Evolutionary conservation across 2,797 vertebrate genomes (phyloP), one percentile per base, ranked within the genome.

Genomic region (Petrocephalus schoutedeni): DNA sequence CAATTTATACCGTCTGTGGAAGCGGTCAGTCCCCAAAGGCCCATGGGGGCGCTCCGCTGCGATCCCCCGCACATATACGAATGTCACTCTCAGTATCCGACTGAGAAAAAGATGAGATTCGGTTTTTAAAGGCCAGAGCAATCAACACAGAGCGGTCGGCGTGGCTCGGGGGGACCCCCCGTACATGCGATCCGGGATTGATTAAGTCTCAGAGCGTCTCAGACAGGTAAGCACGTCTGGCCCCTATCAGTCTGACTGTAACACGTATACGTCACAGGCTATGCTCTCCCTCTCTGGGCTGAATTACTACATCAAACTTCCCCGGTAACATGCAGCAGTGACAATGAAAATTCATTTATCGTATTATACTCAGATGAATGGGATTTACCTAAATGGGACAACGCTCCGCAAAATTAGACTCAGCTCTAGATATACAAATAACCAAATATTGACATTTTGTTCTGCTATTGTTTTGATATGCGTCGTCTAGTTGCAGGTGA

Each of bases 161-260:
- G 41, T 28, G 16, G 14, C 12, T 21, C 59, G 36, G 6, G 36
- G 6, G 64, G 49, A 80, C 88, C 88, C 88, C 32, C 88, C 28
- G 23, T 36, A 74, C 71, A 85, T 61, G 5, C 53, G 28, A 88
- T 91, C 90, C 85, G 86, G 56, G 87, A 85, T 88, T 58, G 91
- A 91, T 92, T 91, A 87, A 90, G 90, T 12, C 36, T 89, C 84
- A 90, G 89, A 88, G 9, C 88, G 67, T 91, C 36, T 90, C 91
- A 89, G 93, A 92, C 89, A 90, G 91, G 91, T 91, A 90, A 91
- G 84, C 51, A 89, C 19, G 14, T 71, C 16, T 84, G 88, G 36
- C 90, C 90, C 86, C 86, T 90, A 87, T 80, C 85, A 89, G 56
- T 32, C 32, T 74, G 85, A 28, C 28, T 28, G 28, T 28, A 28